Conservation (phyloP, 2,888 invertebrate species). For the Phragmatobia fuliginosa region DNA sequence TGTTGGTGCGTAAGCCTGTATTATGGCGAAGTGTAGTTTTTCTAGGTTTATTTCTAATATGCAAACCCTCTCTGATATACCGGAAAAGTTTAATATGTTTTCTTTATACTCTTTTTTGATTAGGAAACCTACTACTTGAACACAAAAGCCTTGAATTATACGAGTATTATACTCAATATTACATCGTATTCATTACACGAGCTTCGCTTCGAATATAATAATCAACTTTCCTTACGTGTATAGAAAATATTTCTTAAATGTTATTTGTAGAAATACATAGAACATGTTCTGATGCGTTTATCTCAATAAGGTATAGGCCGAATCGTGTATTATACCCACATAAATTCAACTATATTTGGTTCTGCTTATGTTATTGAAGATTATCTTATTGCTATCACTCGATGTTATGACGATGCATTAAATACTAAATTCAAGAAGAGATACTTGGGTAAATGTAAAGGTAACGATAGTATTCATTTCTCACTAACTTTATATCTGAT, state of each 20-base stretch:
- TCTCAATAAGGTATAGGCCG: background rate
- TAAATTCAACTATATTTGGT: background rate
- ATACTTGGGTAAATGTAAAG: no score
- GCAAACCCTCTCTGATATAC: slow-evolving; percentile 5
- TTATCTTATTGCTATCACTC: background rate
- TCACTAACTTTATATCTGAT: no score
- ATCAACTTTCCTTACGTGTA: background rate
- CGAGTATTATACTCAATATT: background rate
- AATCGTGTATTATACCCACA: background rate
- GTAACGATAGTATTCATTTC: no score
- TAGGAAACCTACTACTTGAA: background rate
- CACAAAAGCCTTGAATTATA: background rate
- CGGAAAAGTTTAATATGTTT: slow-evolving; percentile 7
- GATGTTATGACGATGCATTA: no score
- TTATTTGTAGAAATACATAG: background rate
- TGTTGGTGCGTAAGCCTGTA: slow-evolving; percentile 17
- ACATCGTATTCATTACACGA: background rate
- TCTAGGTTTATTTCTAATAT: background rate
- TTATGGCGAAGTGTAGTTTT: slow-evolving; percentile 1
- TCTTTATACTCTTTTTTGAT: slow-evolving; percentile 7
- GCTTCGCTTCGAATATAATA: background rate
- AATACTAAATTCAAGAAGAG: no score
- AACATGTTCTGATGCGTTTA: background rate
- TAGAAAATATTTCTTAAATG: background rate
- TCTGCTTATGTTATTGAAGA: background rate